Evolutionary conservation across 64 coral and sea anemone species (phyloP).

Genomic region (Stichodactyla helianthus): DNA sequence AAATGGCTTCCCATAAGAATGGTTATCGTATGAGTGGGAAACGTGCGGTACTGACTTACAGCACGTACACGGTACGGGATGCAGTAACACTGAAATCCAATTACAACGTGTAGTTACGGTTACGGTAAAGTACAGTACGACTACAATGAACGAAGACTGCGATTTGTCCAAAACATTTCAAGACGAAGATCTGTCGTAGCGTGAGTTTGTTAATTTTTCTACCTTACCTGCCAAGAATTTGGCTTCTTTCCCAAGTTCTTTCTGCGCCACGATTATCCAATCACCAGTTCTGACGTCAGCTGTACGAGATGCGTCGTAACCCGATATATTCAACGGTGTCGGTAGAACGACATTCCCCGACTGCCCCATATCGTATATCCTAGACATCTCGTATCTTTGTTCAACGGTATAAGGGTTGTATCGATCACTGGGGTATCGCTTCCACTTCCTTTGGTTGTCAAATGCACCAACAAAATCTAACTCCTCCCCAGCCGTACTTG

Average conservation of each 20-base stretch:
- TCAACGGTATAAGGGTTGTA: slow-evolving; percentile 31
- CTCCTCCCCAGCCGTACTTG: slow-evolving; percentile 53
- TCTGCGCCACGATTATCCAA: not conserved
- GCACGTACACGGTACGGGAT: no score
- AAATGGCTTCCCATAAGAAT: no score
- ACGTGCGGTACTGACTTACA: no score
- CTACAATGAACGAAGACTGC: not conserved
- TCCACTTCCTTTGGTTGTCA: slow-evolving; percentile 34
- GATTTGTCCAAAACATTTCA: not conserved
- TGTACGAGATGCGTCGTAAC: not conserved
- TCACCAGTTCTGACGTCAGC: not conserved
- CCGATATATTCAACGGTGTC: not conserved
- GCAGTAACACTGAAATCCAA: no score
- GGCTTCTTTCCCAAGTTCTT: slow-evolving; percentile 22
- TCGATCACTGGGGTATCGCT: slow-evolving; percentile 33
- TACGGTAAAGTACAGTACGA: no score
- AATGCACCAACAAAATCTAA: slow-evolving; percentile 44
- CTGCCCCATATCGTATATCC: slow-evolving; percentile 12
- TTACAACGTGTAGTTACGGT: no score
- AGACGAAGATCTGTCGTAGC: not conserved
- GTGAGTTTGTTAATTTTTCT: not conserved
- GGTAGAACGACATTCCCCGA: slow-evolving; percentile 17
- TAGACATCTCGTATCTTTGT: slow-evolving; percentile 6
- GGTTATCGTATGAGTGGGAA: no score
- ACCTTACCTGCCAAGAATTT: slow-evolving; percentile 26